phyloP scores from a whole-genome alignment of 2,113 vertebrate genomes.

The Chrysemys picta region DNA sequence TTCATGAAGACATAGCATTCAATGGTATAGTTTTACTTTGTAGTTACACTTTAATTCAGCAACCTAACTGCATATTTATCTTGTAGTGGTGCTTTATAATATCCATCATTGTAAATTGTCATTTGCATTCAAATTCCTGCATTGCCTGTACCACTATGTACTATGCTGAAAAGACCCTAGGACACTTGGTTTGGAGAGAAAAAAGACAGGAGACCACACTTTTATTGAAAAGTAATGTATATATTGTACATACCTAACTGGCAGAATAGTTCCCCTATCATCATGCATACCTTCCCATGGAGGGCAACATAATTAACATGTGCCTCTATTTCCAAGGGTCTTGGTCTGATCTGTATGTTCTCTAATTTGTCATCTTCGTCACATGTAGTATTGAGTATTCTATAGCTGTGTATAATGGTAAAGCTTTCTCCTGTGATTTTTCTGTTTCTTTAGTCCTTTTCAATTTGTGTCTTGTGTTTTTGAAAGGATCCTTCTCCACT shows the following conservation, averaged over 20 bases:
- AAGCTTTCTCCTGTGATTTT: no score
- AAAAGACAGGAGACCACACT: background rate
- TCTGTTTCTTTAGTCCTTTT: no score
- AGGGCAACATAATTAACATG: background rate
- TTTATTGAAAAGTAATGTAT: background rate
- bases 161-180: background rate
- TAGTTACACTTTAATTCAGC: background rate
- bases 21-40: background rate
- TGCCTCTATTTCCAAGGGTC: accelerated
- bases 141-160: no score
- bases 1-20: background rate
- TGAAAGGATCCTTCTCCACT: background rate
- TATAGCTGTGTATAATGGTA: no score
- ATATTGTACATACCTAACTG: background rate
- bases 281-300: background rate
- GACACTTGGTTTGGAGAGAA: background rate
- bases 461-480: no score
- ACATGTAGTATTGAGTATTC: no score
- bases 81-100: background rate
- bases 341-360: no score
- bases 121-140: background rate
- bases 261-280: background rate
- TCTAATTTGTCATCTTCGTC: no score
- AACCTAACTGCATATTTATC: background rate
- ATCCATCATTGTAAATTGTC: background rate